A percentile compares a stretch with the other conserved stretches of the same genome.
phyloP scores from a whole-genome alignment of 2,888 invertebrate species.

The Cephus rjabovi region DNA sequence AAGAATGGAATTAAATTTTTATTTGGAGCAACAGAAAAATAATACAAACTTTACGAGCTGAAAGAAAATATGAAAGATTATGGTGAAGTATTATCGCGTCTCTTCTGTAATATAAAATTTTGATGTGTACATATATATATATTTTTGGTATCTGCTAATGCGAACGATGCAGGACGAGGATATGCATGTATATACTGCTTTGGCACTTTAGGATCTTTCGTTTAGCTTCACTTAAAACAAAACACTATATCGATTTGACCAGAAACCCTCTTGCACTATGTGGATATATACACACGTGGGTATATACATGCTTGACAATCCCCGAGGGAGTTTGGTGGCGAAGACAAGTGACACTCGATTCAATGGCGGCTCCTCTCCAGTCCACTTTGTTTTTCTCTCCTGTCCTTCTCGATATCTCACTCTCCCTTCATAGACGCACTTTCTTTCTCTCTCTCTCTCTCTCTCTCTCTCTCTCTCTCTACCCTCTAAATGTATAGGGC shows the following conservation, averaged over 20 bases:
- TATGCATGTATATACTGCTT: background rate
- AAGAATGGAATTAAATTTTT: conserved; percentile 31
- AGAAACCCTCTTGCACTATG: conserved; percentile 23
- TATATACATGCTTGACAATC: conserved; percentile 37
- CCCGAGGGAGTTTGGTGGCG: conserved; percentile 44
- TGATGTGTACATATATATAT: too few relatives aligned
- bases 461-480: background rate
- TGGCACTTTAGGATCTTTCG: background rate
- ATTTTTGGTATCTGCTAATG: background rate
- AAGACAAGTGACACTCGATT: conserved; percentile 62
- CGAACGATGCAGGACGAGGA: background rate
- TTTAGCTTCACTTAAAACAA: conserved; percentile 47
- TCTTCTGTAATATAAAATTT: background rate
- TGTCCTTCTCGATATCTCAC: conserved; percentile 2
- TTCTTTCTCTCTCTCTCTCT: background rate
- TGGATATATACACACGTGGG: background rate
- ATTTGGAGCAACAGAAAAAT: conserved; percentile 30
- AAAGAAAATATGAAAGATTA: background rate
- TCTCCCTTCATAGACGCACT: conserved; percentile 17
- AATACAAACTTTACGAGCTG: background rate
- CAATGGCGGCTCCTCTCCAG: conserved; percentile 45
- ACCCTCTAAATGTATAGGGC: background rate
- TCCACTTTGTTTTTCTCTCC: conserved; percentile 46
- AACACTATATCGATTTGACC: conserved; percentile 52
- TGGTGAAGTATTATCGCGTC: too few relatives aligned